Evolutionary conservation across 1,140 invertebrate species (phyloP).

Genomic region (Alviniconcha marisindica): DNA sequence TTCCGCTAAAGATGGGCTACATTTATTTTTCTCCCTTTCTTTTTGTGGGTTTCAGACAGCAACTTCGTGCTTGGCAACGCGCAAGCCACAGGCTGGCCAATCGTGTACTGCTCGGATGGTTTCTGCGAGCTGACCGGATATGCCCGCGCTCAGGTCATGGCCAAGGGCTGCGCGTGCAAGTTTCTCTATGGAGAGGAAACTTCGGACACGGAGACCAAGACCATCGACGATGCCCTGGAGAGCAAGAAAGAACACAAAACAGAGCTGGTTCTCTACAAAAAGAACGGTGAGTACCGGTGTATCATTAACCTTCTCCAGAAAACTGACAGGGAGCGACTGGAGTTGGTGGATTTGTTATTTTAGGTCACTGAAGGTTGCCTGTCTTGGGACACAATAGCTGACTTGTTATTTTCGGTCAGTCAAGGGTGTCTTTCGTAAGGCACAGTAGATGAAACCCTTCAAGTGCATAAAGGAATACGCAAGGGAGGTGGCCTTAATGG

Average conservation of each 20-base stretch:
- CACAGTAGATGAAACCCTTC: too few species aligned
- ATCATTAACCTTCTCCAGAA: neutral
- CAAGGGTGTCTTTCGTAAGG: too few species aligned
- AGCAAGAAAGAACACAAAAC: slow-evolving; percentile 94
- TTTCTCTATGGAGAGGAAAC: slow-evolving; percentile 96
- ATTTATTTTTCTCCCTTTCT: neutral
- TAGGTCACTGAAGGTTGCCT: too few species aligned
- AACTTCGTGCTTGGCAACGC: slow-evolving; percentile 99
- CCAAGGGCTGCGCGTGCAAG: slow-evolving; percentile 96
- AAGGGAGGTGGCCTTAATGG: too few species aligned
- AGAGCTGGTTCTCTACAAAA: slow-evolving; percentile 96
- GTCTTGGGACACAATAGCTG: too few species aligned
- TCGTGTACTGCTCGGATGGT: slow-evolving; percentile 98
- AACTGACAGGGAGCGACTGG: too few species aligned
- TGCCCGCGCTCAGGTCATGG: slow-evolving; percentile 88
- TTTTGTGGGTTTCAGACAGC: slow-evolving; percentile 87
- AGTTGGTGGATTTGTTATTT: too few species aligned
- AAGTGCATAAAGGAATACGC: too few species aligned
- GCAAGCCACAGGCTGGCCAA: slow-evolving; percentile 93
- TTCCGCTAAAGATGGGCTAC: too few species aligned
- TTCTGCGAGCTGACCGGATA: slow-evolving; percentile 98
- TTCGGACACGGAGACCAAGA: slow-evolving; percentile 88
- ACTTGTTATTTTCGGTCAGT: too few species aligned
- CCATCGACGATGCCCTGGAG: slow-evolving; percentile 93
- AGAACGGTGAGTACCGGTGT: slow-evolving; percentile 85